Conservation (phyloP, 2,113 vertebrate species). For the Climacteris rufus region DNA sequence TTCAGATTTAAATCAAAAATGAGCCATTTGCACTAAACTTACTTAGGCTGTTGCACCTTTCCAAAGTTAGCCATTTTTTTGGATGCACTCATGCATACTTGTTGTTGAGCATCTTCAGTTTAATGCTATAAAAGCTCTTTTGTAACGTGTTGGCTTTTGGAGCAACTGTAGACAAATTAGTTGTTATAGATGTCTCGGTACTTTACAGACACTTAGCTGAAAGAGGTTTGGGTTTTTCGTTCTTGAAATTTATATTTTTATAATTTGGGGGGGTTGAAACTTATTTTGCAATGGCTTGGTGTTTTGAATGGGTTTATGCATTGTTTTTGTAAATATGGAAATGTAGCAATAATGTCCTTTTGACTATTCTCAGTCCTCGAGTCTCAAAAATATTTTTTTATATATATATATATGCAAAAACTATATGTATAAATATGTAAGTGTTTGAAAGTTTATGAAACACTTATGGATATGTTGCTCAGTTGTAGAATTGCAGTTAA, state of each 20-base stretch:
- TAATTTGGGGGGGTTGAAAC: slow-evolving; percentile 68
- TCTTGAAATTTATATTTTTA: slow-evolving; percentile 84
- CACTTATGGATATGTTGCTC: slow-evolving; percentile 69
- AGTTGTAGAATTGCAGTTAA: slow-evolving; percentile 68
- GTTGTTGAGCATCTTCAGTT: slow-evolving; percentile 50
- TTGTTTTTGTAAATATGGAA: slow-evolving; percentile 80
- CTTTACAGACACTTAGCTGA: slow-evolving; percentile 72
- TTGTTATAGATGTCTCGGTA: slow-evolving; percentile 71
- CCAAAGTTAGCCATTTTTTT: slow-evolving; percentile 65
- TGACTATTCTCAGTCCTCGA: slow-evolving; percentile 71
- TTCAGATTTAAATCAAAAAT: slow-evolving; percentile 30
- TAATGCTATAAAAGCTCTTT: slow-evolving; percentile 49
- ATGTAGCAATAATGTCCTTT: slow-evolving; percentile 84
- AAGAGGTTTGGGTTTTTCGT: slow-evolving; percentile 64
- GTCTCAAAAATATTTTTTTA: slow-evolving; percentile 81
- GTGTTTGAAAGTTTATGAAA: slow-evolving; percentile 70
- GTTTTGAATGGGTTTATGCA: slow-evolving; percentile 73
- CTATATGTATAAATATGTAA: slow-evolving; percentile 80
- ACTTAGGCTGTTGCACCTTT: slow-evolving; percentile 72
- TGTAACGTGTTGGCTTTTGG: slow-evolving; percentile 45
- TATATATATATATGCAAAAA: slow-evolving; percentile 79
- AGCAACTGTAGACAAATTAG: slow-evolving; percentile 55
- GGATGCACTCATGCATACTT: slow-evolving; percentile 40
- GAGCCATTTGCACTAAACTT: slow-evolving; percentile 73
- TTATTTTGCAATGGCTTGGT: slow-evolving; percentile 75